Base-by-base conservation (phyloP, 2,113 vertebrate species). In the Eurystomus gularis region DNA sequence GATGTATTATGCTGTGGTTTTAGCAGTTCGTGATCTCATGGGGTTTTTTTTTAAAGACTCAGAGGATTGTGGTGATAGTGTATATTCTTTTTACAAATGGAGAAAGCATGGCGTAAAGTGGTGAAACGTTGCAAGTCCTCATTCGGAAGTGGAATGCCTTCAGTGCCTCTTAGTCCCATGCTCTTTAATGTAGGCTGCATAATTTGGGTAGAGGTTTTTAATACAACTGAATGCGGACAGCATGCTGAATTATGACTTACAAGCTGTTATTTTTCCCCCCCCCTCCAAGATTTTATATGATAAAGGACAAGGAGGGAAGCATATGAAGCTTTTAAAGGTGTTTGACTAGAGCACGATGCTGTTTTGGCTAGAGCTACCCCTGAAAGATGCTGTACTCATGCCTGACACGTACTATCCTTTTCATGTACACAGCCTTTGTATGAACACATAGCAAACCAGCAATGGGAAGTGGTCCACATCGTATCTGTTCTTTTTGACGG, bases 371-470 rank as follows among this genome's bases (percentile, higher is more conserved):
- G 28, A 89, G 48, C 37, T 86, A 14, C 17, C 13, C 44, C 12
- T 26, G 4, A 23, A 91, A 76, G 23, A 28, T 35, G 39, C 7
- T 58, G 16, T 68, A 12, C 33, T 44, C 28, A 3, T 0, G 5
- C 16, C 29, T 60, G 31, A 15, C 0, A 0, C 7, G 29, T 58
- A 8, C 20, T 9, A 2, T 31, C 15, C 46, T 46, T 60, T 48
- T 17, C 28, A 6, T 0, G 0, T 62, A 24, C 1, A 0, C 21
- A 33, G 3, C 21, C 31, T 72, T 39, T 65, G 19, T 65, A 71
- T 57, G 49, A 73, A 9, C 39, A 31, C 70, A 16, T 6, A 26
- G 51, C 3, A 17, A 77, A 17, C n/a, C n/a, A 52, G n/a, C 39
- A 31, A n/a, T n/a, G 46, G 66, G 49, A n/a, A 35, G 0, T 25